Evolutionary conservation across 2,888 invertebrate genomes (phyloP), one percentile per base, ranked within the genome.

Genomic region (Lasius platythorax): DNA sequence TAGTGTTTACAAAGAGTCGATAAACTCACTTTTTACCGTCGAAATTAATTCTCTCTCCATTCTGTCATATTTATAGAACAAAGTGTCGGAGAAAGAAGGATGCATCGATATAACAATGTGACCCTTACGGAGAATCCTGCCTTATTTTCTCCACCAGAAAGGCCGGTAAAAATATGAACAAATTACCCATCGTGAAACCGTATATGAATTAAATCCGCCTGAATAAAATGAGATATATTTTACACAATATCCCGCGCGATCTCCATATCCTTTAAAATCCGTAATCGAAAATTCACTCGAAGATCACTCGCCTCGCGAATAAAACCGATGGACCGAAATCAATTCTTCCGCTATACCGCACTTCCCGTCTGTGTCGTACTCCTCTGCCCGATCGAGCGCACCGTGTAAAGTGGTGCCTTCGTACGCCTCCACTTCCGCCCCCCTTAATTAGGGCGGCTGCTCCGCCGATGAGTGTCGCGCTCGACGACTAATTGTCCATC

Each of bases 1-100:
- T 88, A 88, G 86, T 83, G 84, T 85, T 89, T 75, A 37, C 56
- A 56, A 78, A 66, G 68, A n/a, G 37, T 18, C 5, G n/a, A 68
- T 56, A 43, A 68, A 63, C 6, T 37, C 12, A 30, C n/a, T 53
- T 50, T 53, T 78, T 56, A 28, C 1, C 56, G 66, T 15, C 12
- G 28, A 74, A 64, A 46, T 18, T 15, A 63, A 74, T 63, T 30
- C 0, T 61, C 33, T 58, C 18, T 23, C 11, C 11, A 63, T 43
- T 46, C 43, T 56, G 28, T 28, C 28, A 63, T 33, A 33, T n/a
- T 56, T 40, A 18, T 53, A 53, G 28, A 2, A 50, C 12, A 11
- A 64, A 46, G 3, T 3, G 18, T 72, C 15, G 33, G 11, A 75
- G 63, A 46, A 8, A 50, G 23, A 64, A 4, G 15, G 33, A 50